phyloP scores from a whole-genome alignment of 2,113 vertebrate species.

The Anolis sagrei region DNA sequence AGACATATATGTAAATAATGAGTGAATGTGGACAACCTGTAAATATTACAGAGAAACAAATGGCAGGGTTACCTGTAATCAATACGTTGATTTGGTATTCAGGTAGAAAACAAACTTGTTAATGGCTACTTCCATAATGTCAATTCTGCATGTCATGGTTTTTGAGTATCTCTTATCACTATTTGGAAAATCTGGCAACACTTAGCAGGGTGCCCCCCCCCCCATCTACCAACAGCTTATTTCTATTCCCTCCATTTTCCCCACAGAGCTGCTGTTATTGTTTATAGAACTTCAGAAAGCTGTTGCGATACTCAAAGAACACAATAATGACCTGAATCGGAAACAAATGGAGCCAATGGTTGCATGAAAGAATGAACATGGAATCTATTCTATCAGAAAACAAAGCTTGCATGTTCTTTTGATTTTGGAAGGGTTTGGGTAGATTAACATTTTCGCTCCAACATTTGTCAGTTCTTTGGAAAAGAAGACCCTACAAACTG shows the following conservation, averaged over 20 bases:
- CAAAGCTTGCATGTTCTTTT: background rate
- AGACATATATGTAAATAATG: no score
- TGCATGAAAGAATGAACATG: background rate
- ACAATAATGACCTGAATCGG: no score
- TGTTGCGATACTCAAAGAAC: rapidly evolving
- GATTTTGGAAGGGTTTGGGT: background rate
- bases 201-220: no score
- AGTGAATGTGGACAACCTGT: no score
- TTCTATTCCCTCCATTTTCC: background rate
- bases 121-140: no score
- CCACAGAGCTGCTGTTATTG: background rate
- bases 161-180: no score
- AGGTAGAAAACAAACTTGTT: background rate
- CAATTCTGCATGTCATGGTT: no score
- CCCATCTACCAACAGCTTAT: background rate
- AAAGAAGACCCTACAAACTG: background rate
- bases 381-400: background rate
- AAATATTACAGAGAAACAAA: no score
- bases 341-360: rapidly evolving
- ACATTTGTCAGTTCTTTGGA: background rate
- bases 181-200: no score
- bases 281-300: background rate
- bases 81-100: no score
- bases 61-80: no score
- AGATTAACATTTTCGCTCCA: background rate